Percentiles rank a stretch among this genome's conserved stretches.
These are phyloP conservation scores for Pachymerium ferrugineum DNA, from an alignment of 2,888 invertebrate genomes.

Conservation along the genomic window DNA sequence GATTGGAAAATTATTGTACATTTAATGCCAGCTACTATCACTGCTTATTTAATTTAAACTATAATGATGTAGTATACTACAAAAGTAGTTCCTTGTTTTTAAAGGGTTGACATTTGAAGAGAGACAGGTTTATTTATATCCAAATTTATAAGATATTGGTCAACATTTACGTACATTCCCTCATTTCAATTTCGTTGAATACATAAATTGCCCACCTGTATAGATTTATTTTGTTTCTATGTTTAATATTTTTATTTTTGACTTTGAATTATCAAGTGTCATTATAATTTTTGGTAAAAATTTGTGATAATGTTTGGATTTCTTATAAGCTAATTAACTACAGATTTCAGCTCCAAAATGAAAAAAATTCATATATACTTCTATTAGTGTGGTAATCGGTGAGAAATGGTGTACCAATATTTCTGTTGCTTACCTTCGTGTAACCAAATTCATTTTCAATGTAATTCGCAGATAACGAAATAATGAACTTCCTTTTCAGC, in stretches of 20 bases:
- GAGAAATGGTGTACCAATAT: too few relatives aligned
- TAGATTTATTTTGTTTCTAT: slow-evolving; percentile 23
- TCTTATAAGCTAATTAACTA: not conserved
- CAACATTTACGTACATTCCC: slow-evolving; percentile 19
- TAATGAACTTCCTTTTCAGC: too few relatives aligned
- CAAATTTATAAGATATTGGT: not conserved
- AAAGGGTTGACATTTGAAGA: slow-evolving; percentile 2
- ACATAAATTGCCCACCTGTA: not conserved
- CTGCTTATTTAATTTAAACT: slow-evolving; percentile 16
- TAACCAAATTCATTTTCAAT: too few relatives aligned
- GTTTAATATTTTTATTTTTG: slow-evolving; percentile 1
- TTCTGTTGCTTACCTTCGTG: too few relatives aligned
- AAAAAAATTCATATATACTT: not conserved
- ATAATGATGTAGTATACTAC: slow-evolving; percentile 14
- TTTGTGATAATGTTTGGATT: slow-evolving; percentile 12
- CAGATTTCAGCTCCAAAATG: not conserved
- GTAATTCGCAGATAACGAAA: too few relatives aligned
- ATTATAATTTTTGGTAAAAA: slow-evolving; percentile 6
- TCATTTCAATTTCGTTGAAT: not conserved
- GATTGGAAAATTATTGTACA: slow-evolving; percentile 8
- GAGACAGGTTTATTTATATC: not conserved
- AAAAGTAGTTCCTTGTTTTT: not conserved
- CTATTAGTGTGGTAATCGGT: too few relatives aligned
- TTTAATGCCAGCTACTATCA: slow-evolving; percentile 20
- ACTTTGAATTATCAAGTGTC: not conserved